Conservation (phyloP, 2,888 invertebrate species). For the Synanthedon formicaeformis region DNA sequence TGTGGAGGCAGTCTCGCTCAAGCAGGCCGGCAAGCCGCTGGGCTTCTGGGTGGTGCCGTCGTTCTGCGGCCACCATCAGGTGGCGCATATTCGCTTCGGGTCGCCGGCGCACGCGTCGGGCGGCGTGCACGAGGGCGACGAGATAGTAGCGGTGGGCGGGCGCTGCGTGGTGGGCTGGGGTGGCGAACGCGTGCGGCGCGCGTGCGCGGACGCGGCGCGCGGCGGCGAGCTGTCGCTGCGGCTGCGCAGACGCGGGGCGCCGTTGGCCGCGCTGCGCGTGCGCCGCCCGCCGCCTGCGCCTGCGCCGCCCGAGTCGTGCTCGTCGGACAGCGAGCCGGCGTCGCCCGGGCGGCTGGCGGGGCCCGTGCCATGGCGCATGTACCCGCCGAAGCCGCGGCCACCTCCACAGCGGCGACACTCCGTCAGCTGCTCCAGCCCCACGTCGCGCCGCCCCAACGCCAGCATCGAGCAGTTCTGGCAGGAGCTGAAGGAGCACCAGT, state of each 20-base stretch:
- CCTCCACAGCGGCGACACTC: slow-evolving; percentile 80
- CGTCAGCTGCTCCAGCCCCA: slow-evolving; percentile 85
- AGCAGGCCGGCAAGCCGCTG: slow-evolving; percentile 87
- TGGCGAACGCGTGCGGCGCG: slow-evolving; percentile 26
- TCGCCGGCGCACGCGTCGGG: slow-evolving; percentile 93
- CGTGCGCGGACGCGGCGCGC: slow-evolving; percentile 16
- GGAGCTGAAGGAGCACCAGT: slow-evolving; percentile 73
- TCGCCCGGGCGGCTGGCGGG: not conserved
- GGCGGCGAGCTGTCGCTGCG: slow-evolving; percentile 8
- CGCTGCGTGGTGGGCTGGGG: slow-evolving; percentile 50
- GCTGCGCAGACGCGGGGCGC: slow-evolving; percentile 16
- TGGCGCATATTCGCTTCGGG: slow-evolving; percentile 90
- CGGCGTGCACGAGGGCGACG: slow-evolving; percentile 95
- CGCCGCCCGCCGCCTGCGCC: slow-evolving; percentile 5
- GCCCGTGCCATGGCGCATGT: slow-evolving; percentile 53
- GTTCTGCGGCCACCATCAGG: slow-evolving; percentile 80
- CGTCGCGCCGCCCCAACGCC: slow-evolving; percentile 71
- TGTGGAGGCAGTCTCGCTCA: slow-evolving; percentile 88
- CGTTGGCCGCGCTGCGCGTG: slow-evolving; percentile 9
- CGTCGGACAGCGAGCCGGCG: not conserved
- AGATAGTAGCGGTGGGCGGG: slow-evolving; percentile 74
- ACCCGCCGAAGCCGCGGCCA: slow-evolving; percentile 80
- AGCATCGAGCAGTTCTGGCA: slow-evolving; percentile 82
- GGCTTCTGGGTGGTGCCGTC: slow-evolving; percentile 92
- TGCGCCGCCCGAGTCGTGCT: slow-evolving; percentile 1